These are phyloP conservation scores for Antennarius maculatus DNA, from an alignment of 2,797 vertebrate genomes.

Conservation along the genomic window DNA sequence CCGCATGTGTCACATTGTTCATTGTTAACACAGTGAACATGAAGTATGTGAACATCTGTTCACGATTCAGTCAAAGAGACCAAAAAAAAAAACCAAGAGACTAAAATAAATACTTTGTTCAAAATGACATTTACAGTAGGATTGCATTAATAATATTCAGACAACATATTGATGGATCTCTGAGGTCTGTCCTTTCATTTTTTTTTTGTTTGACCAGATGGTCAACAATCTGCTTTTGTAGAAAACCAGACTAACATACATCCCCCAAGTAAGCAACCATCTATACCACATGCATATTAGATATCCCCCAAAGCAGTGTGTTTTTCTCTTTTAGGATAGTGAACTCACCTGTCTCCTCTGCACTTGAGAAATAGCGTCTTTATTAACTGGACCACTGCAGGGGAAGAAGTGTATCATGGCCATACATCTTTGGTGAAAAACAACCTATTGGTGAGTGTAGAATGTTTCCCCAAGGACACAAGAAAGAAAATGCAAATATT, in stretches of 20 bases:
- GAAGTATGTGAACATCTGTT: too few species aligned
- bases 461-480: not conserved
- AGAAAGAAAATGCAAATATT: not conserved
- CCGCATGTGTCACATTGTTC: too few species aligned
- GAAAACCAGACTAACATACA: not conserved
- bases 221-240: constrained; percentile 1
- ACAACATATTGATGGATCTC: too few species aligned
- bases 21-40: too few species aligned
- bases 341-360: constrained; percentile 10
- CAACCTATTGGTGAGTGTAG: constrained; percentile 30
- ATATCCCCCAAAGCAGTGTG: not conserved
- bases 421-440: constrained; percentile 10
- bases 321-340: constrained; percentile 1
- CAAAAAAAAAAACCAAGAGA: constrained; percentile 9
- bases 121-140: too few species aligned
- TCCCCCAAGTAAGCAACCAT: constrained; percentile 6
- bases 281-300: constrained; percentile 1
- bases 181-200: not conserved
- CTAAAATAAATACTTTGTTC: constrained; percentile 17
- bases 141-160: too few species aligned
- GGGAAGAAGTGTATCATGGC: constrained; percentile 9
- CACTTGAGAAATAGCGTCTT: constrained; percentile 36
- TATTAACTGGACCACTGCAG: constrained; percentile 32
- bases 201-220: constrained; percentile 21
- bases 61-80: not conserved